Base-by-base conservation (phyloP, 1,140 invertebrate species). In the Diachasmimorpha longicaudata region DNA sequence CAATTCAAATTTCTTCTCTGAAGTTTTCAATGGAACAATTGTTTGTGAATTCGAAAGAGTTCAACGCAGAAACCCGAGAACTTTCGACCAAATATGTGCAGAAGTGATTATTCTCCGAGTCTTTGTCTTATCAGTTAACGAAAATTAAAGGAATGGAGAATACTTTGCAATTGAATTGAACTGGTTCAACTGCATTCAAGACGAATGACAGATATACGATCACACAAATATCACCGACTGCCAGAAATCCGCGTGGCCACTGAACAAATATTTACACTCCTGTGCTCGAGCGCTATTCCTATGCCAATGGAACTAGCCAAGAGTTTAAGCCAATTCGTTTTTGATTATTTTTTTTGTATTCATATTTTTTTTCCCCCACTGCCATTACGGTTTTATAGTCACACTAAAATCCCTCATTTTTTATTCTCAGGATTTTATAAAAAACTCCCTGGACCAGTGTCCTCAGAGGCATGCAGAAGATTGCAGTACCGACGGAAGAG, bases 401-500 rank as follows among this genome's bases (percentile, higher is more conserved):
- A 8, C 10, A 66, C 4, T 72, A 76, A 21, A 76, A 79, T 44
- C n/a, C 46, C 23, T 69, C 79, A 55, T 80, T 78, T 82, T 82
- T 82, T 78, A 78, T 13, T 87, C 87, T 16, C 84, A 93, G 92
- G 91, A 81, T 92, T 92, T 82, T 90, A 92, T 83, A 93, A 93
- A 83, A 90, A 92, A 80, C 88, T 92, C 75, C 90, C 91, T 71
- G 90, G 90, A 81, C 91, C 91, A 36, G 85, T 91, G 77, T 91
- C 90, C 39, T 90, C 87, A 36, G 90, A 91, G 78, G 89, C 91
- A 77, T 91, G 90, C 82, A 87, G 89, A 52, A 86, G 90, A 81
- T 88, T 92, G 75, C 91, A 92, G 78, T 92, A 92, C 83, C 87
- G 92, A 71, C 88, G 92, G 73, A 93, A 93, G 84, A 93, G 92